Conservation (phyloP, 2,888 invertebrate species). For the Gymnoscelis rufifasciata region DNA sequence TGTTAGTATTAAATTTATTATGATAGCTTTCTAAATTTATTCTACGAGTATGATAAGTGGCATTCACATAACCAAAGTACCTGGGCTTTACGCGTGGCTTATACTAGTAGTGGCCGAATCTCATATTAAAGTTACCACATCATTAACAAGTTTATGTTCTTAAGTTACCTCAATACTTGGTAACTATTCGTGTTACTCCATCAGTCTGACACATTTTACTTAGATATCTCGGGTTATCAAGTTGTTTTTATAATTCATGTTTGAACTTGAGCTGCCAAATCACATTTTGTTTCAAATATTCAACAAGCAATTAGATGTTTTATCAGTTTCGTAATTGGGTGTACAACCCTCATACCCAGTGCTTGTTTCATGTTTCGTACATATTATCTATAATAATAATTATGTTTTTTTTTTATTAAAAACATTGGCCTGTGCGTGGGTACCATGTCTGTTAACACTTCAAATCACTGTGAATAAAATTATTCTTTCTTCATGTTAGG, state of each 20-base stretch:
- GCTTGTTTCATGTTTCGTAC: no score
- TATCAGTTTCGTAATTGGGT: neutral
- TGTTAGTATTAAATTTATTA: slow-evolving; percentile 45
- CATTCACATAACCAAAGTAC: slow-evolving; percentile 42
- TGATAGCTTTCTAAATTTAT: slow-evolving; percentile 56
- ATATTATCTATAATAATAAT: no score
- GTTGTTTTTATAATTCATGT: slow-evolving; percentile 1
- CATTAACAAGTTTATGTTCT: slow-evolving; percentile 55
- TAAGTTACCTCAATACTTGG: slow-evolving; percentile 31
- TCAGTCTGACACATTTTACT: neutral
- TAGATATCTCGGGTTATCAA: neutral
- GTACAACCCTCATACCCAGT: no score
- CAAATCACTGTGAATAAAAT: no score
- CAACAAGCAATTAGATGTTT: neutral
- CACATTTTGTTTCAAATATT: neutral
- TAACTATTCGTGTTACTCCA: slow-evolving; percentile 22
- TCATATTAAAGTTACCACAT: slow-evolving; percentile 54
- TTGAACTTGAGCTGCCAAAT: neutral
- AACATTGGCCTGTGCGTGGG: no score
- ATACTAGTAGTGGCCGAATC: slow-evolving; percentile 41
- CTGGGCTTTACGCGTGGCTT: slow-evolving; percentile 34
- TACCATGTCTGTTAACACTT: no score
- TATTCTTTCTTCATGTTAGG: no score
- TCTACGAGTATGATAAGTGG: slow-evolving; percentile 48
- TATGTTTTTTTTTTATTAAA: no score